Evolutionary conservation across 1,140 invertebrate species (phyloP), one percentile per base, ranked within the genome.

Genomic region (Maconellicoccus hirsutus): DNA sequence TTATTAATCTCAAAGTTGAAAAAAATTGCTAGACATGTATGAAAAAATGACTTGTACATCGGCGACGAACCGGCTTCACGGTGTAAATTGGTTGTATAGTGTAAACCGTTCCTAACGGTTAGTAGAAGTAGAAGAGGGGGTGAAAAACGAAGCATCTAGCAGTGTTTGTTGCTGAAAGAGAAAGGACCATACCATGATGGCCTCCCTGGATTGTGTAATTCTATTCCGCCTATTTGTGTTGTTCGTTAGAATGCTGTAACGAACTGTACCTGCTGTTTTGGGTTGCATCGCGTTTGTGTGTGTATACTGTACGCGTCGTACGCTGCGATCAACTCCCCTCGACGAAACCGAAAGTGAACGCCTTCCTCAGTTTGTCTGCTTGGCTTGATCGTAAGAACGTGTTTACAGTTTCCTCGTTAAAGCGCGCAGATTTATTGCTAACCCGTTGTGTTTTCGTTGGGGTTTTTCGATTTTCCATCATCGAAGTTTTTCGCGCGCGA

Each of bases 131-230:
- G 61, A 66, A 66, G 61, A 22, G 61, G 25, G 22, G 4, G 61
- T 25, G 21, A 10, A 10, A 22, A 26, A 22, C 52, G 61, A 26
- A 26, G 61, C 61, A 66, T 66, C 61, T 66, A 23, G 61, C 25
- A 66, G 61, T 66, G 61, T 26, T 66, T 66, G 61, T 66, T 66
- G 61, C 61, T 66, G 61, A 66, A 66, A 66, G 61, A 66, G 61
- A 66, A 66, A 66, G 61, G 61, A 66, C 61, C 25, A 66, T 66
- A 66, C 61, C 22, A 66, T 66, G 61, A 66, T 66, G 61, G 61
- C 61, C 61, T 66, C 61, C 61, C 61, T 66, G 61, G 61, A 66
- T 66, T 66, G 61, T 66, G 61, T 66, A 66, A 66, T 66, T 66
- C 25, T 66, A 66, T 66, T 66, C 61, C 61, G 61, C 61, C 61